A percentile compares a stretch with the other conserved stretches of the same genome.
phyloP scores from a whole-genome alignment of 2,113 vertebrate genomes.

The Lathamus discolor region DNA sequence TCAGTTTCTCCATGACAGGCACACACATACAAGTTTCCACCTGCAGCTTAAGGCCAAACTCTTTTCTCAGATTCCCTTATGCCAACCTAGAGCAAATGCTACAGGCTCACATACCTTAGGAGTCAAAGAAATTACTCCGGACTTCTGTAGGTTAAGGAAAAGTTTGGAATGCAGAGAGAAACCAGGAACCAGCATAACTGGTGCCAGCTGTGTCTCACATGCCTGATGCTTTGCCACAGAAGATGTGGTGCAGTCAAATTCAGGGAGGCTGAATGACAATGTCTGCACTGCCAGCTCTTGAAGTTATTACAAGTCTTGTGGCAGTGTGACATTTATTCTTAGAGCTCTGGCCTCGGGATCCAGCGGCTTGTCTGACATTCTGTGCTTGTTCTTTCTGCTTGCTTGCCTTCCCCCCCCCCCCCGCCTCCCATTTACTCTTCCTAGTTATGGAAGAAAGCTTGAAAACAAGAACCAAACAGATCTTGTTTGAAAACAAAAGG shows the following conservation, averaged over 20 bases:
- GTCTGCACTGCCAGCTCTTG: not conserved
- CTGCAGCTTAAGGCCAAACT: not conserved
- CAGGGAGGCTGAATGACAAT: not conserved
- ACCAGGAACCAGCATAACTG: not conserved
- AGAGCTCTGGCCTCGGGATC: not conserved
- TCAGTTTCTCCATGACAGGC: not conserved
- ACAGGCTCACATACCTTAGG: not conserved
- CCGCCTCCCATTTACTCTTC: not conserved
- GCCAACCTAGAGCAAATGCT: not conserved
- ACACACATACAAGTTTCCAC: not conserved
- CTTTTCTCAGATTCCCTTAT: not conserved
- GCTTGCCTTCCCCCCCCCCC: fast-evolving
- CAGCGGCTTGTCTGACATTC: not conserved
- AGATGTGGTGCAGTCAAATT: not conserved
- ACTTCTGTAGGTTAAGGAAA: not conserved
- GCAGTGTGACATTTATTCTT: not conserved
- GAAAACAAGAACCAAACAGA: not conserved
- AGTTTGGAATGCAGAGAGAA: not conserved
- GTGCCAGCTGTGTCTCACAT: not conserved
- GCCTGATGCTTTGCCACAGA: not conserved
- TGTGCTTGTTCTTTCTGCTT: not conserved
- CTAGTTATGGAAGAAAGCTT: not conserved
- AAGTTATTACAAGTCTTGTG: not conserved
- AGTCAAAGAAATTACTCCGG: not conserved
- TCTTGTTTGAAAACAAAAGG: not conserved